phyloP scores from a whole-genome alignment of 2,797 vertebrate genomes.

The Rhabdomys pumilio region DNA sequence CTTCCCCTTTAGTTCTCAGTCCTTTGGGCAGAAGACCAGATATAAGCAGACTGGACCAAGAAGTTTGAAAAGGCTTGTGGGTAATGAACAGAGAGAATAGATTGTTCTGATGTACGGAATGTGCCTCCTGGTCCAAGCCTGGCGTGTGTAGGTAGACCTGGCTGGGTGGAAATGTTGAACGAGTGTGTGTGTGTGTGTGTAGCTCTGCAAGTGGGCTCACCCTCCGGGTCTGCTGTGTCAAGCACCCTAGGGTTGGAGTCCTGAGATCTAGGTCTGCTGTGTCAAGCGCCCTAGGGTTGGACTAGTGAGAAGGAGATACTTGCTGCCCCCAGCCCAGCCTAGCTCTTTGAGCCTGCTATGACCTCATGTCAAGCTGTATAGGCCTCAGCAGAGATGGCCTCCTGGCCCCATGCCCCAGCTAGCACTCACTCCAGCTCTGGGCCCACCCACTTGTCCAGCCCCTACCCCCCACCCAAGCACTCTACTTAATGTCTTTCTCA shows the following conservation, averaged over 20 bases:
- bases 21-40: not conserved
- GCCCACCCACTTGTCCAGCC: conserved; percentile 69
- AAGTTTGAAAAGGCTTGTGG: not conserved
- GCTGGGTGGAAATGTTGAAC: not conserved
- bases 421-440: not conserved
- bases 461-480: conserved; percentile 79
- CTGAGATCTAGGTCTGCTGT: not conserved
- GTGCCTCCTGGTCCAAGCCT: not conserved
- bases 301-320: fast-evolving
- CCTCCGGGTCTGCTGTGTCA: not conserved
- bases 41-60: not conserved
- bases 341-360: not conserved
- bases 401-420: not conserved
- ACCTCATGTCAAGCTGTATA: conserved; percentile 36
- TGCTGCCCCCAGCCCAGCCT: no score
- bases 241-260: not conserved
- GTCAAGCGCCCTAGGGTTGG: not conserved
- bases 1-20: not conserved
- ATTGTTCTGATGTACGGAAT: not conserved
- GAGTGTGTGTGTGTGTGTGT: no score
- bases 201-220: not conserved
- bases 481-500: conserved; percentile 90
- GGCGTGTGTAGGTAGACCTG: no score
- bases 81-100: not conserved
- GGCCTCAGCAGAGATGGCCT: not conserved